Percentiles rank a stretch among this genome's conserved stretches.
These are phyloP conservation scores for Corythornis vintsioides DNA, from an alignment of 2,113 vertebrate genomes.

Conservation along the genomic window DNA sequence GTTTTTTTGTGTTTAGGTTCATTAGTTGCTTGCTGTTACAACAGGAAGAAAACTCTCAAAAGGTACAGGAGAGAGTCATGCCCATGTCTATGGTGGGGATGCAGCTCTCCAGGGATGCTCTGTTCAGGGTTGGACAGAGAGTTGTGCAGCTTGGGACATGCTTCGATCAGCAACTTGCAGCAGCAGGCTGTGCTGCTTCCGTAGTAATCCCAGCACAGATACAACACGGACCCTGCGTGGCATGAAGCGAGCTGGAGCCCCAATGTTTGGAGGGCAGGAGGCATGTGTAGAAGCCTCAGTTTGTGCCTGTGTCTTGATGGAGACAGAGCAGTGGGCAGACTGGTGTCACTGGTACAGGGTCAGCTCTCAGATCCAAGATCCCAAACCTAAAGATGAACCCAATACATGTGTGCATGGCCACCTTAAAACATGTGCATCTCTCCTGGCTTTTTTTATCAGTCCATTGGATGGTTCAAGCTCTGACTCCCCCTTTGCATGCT, in stretches of 20 bases:
- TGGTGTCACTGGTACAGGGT: neutral
- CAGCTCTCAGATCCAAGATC: neutral
- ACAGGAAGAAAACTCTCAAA: neutral
- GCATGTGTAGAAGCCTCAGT: neutral
- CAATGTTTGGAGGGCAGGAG: neutral
- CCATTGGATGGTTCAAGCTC: neutral
- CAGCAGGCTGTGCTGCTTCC: neutral
- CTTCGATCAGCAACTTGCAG: neutral
- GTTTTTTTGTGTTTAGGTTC: neutral
- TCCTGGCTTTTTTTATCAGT: neutral
- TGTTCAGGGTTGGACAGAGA: neutral
- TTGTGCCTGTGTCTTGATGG: rapidly evolving
- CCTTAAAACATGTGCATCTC: rapidly evolving
- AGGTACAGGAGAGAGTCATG: neutral
- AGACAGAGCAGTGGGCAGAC: neutral
- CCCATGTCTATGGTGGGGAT: neutral
- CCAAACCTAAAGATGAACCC: neutral
- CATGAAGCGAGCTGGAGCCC: neutral
- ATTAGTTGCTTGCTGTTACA: neutral
- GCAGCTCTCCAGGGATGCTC: neutral
- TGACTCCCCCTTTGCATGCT: neutral
- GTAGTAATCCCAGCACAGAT: neutral
- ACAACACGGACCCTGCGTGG: rapidly evolving
- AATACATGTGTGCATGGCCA: rapidly evolving
- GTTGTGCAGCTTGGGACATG: neutral